phyloP scores from a whole-genome alignment of 2,113 vertebrate genomes.

The Brachyhypopomus occidentalis region DNA sequence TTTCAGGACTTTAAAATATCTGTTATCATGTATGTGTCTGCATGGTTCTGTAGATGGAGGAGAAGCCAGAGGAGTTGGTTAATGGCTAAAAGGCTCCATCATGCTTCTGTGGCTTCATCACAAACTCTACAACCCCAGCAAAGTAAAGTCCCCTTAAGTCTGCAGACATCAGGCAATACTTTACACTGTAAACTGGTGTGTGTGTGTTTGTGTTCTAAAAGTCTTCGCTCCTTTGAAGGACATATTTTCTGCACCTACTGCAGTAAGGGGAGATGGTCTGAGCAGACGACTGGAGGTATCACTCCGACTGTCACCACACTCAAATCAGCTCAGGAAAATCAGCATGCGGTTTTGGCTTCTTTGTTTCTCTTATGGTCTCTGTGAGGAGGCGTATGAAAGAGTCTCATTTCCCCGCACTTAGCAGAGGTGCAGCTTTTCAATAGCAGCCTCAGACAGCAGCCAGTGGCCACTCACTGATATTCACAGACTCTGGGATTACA shows the following conservation, averaged over 20 bases:
- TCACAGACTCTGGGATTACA: no score
- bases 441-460: slow-evolving; percentile 28
- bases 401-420: slow-evolving; percentile 25
- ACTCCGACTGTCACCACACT: not conserved
- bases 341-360: slow-evolving; percentile 2
- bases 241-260: not conserved
- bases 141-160: not conserved
- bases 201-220: no score
- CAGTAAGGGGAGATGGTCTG: not conserved
- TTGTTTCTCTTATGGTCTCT: slow-evolving; percentile 13
- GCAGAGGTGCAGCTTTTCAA: not conserved
- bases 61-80: not conserved
- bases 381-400: not conserved
- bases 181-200: not conserved
- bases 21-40: not conserved
- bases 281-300: not conserved
- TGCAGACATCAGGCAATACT: not conserved
- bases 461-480: no score
- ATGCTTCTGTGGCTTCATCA: not conserved
- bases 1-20: not conserved
- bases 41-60: not conserved
- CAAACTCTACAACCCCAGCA: not conserved
- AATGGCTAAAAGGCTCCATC: not conserved
- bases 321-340: not conserved
- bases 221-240: no score